A percentile compares a stretch with the other conserved stretches of the same genome.
phyloP scores from a whole-genome alignment of 1,140 invertebrate genomes.

The Aplysia californica region DNA sequence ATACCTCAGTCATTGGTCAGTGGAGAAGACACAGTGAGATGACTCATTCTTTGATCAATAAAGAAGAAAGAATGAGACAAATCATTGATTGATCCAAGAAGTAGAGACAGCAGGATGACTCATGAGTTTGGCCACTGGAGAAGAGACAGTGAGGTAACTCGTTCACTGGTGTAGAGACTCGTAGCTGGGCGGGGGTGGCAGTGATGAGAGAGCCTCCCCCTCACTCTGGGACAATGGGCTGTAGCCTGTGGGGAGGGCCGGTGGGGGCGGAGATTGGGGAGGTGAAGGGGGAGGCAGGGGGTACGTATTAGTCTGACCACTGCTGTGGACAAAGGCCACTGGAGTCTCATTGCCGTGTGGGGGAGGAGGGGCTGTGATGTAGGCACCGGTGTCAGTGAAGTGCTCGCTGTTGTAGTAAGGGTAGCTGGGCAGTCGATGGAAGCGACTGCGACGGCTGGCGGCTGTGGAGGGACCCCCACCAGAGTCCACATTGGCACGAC shows the following conservation, averaged over 20 bases:
- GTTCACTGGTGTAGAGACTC: constrained; percentile 28
- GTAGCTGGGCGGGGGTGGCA: constrained; percentile 30
- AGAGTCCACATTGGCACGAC: constrained; percentile 26
- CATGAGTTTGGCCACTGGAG: too few relatives aligned
- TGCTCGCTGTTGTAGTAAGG: constrained; percentile 33
- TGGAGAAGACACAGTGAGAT: too few relatives aligned
- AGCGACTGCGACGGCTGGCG: constrained; percentile 8
- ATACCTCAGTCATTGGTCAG: too few relatives aligned
- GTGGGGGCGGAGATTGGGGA: not conserved
- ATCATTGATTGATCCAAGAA: too few relatives aligned
- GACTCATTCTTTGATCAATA: too few relatives aligned
- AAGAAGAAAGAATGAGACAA: too few relatives aligned
- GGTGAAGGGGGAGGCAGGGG: constrained; percentile 1
- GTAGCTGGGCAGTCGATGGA: constrained; percentile 34
- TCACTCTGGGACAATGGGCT: not conserved
- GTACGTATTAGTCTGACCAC: not conserved
- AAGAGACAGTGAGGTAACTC: too few relatives aligned
- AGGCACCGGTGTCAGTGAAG: not conserved
- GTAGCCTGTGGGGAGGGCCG: not conserved
- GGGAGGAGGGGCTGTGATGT: not conserved
- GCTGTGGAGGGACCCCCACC: not conserved
- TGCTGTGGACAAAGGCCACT: not conserved
- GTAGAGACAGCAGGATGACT: too few relatives aligned
- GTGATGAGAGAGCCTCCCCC: not conserved
- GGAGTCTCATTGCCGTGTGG: not conserved